Conservation (phyloP, 2,797 vertebrate species). For the Ammospiza maritima region DNA sequence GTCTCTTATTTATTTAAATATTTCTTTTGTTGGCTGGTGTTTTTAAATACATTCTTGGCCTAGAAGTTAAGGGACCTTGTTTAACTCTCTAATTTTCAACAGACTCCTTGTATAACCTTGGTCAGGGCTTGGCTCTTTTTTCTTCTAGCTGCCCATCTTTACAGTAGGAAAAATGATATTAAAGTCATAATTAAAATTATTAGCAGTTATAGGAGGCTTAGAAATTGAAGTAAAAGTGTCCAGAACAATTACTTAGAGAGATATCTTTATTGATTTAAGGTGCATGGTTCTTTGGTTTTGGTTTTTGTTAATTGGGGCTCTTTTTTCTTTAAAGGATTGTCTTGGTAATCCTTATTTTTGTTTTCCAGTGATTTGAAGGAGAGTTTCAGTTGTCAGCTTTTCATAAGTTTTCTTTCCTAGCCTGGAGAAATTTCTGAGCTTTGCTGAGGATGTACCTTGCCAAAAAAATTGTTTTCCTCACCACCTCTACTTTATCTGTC, state of each 20-base stretch:
- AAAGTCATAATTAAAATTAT: neutral
- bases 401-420: neutral
- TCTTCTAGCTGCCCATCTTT: neutral
- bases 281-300: rapidly evolving
- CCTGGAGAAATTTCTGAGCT: neutral
- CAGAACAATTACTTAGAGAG: neutral
- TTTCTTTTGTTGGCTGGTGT: neutral
- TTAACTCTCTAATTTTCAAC: neutral
- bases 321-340: neutral
- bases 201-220: rapidly evolving
- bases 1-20: neutral
- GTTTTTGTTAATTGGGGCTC: rapidly evolving
- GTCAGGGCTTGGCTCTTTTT: neutral
- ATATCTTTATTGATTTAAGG: rapidly evolving
- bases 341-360: neutral
- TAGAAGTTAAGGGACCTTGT: neutral
- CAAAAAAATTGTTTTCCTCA: neutral
- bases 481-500: neutral
- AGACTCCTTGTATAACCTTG: neutral
- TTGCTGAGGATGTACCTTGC: neutral
- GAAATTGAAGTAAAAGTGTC: neutral
- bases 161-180: neutral
- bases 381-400: neutral
- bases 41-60: neutral
- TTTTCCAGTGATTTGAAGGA: neutral